Evolutionary conservation across 23 tunicate species (phyloP).

Genomic region (Halocynthia roretzi): DNA sequence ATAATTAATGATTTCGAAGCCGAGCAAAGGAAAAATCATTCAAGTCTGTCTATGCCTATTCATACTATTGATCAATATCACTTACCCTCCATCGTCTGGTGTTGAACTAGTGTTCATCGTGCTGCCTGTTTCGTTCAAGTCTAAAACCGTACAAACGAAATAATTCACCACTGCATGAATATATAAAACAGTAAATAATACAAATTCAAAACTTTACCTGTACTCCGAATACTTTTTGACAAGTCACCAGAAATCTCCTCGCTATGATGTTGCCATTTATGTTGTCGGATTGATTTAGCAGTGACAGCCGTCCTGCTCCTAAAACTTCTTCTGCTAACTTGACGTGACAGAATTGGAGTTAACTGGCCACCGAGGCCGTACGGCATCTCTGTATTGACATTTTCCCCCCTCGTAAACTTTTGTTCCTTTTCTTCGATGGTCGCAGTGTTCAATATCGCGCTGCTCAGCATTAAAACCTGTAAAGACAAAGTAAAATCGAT

Average conservation of each 20-base stretch:
- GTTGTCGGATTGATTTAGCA: conserved; percentile 62
- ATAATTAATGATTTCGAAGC: too few relatives aligned
- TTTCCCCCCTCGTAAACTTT: conserved; percentile 18
- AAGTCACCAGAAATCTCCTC: conserved; percentile 89
- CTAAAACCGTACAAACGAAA: too few relatives aligned
- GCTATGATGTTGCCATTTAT: conserved; percentile 63
- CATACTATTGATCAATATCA: too few relatives aligned
- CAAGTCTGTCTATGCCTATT: too few relatives aligned
- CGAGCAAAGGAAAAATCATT: too few relatives aligned
- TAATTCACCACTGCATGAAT: too few relatives aligned
- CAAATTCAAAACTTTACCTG: conserved; percentile 15
- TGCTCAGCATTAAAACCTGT: conserved; percentile 60
- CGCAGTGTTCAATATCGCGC: conserved; percentile 58
- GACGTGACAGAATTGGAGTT: conserved; percentile 50
- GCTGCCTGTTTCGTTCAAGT: too few relatives aligned
- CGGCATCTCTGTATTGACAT: not conserved
- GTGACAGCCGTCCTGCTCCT: conserved; percentile 50
- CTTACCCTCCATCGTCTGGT: too few relatives aligned
- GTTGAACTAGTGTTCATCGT: too few relatives aligned
- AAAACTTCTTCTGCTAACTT: conserved; percentile 18
- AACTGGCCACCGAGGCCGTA: conserved; percentile 32
- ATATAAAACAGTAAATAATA: too few relatives aligned
- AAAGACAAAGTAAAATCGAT: not conserved
- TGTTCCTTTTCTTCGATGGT: conserved; percentile 23
- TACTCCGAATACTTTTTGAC: conserved; percentile 41